These are phyloP conservation scores for Scolopax bukidnonensis DNA, from an alignment of 2,797 vertebrate species.

Conservation along the genomic window DNA sequence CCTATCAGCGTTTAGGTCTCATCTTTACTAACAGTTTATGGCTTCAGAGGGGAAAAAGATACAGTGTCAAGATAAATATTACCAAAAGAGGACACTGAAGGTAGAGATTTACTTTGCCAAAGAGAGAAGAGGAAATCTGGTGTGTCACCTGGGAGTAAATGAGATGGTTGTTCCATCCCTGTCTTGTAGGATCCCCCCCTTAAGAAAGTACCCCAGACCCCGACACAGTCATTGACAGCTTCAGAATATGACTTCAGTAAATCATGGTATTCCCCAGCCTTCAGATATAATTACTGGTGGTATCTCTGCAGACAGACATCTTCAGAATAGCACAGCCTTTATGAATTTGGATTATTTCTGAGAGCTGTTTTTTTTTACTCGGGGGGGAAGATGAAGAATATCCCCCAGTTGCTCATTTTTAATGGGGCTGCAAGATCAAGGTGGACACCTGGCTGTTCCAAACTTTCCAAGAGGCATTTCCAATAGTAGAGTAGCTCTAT, in stretches of 20 bases:
- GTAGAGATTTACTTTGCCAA: neutral
- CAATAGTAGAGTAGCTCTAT: constrained; percentile 52
- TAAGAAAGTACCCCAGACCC: neutral
- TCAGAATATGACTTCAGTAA: neutral
- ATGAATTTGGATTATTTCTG: neutral
- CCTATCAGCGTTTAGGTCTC: neutral
- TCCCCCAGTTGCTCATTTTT: neutral
- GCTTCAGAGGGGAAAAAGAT: neutral
- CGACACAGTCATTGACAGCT: neutral
- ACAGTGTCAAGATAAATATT: rapidly evolving
- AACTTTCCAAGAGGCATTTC: constrained; percentile 42
- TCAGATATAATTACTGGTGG: neutral
- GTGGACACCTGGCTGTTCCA: constrained; percentile 18
- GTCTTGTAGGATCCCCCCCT: neutral
- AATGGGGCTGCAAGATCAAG: neutral
- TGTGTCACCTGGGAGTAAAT: neutral
- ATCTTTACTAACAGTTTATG: neutral
- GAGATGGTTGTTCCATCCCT: neutral
- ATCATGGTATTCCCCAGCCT: neutral
- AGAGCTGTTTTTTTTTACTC: neutral
- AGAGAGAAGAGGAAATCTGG: neutral
- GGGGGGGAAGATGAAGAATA: neutral
- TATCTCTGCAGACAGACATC: neutral
- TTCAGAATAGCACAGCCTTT: neutral
- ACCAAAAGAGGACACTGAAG: neutral